A percentile compares a stretch with the other conserved stretches of the same genome.
phyloP scores from a whole-genome alignment of 2,113 vertebrate genomes.

The Lophura nycthemera region DNA sequence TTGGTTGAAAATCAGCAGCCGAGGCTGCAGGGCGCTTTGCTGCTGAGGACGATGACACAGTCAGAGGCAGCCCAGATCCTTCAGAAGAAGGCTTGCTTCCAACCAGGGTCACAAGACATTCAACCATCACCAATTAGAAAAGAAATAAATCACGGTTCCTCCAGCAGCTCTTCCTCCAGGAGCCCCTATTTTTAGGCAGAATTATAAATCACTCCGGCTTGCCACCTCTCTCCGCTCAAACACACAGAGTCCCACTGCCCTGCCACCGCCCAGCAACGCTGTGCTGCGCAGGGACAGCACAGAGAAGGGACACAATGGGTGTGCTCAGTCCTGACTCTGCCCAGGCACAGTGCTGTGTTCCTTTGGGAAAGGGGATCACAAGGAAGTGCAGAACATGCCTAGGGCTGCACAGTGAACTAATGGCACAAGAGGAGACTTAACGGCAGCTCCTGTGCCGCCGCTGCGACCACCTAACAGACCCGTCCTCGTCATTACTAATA shows the following conservation, averaged over 20 bases:
- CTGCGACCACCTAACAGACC: background rate
- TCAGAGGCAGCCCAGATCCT: background rate
- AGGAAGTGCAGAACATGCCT: accelerated
- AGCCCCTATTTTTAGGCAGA: conserved; percentile 61
- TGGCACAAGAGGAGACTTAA: accelerated
- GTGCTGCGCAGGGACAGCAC: too few species aligned
- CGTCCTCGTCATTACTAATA: background rate
- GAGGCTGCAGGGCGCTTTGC: background rate
- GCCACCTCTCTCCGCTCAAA: background rate
- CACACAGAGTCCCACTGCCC: background rate
- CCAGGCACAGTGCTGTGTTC: accelerated
- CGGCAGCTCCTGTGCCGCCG: background rate
- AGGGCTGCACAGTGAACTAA: background rate
- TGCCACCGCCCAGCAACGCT: accelerated
- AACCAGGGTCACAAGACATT: conserved; percentile 7
- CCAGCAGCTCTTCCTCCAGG: conserved; percentile 32
- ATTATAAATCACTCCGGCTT: conserved; percentile 27
- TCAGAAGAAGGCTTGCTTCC: background rate
- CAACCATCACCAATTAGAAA: conserved; percentile 15
- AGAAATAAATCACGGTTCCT: background rate
- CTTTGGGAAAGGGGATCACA: background rate
- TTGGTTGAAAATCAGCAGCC: background rate
- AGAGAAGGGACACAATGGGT: background rate
- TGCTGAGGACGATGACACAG: background rate
- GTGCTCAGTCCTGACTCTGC: accelerated